These are phyloP conservation scores for Hippocampus abdominalis DNA, from an alignment of 2,113 vertebrate genomes.

Conservation along the genomic window DNA sequence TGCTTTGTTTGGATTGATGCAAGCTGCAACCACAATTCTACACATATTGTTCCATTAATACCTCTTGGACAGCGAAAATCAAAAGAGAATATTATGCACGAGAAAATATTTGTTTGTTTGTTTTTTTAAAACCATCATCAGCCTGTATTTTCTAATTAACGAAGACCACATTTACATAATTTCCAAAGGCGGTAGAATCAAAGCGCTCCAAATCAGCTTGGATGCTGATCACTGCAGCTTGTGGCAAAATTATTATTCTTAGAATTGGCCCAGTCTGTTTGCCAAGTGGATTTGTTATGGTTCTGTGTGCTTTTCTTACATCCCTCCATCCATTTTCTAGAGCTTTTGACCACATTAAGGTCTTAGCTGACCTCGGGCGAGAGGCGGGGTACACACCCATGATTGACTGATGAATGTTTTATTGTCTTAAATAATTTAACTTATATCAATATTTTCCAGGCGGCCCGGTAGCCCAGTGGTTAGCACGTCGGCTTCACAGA, in stretches of 20 bases:
- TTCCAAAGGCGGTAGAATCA: background rate
- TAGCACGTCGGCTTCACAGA: no score
- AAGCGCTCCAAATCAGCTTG: slow-evolving; percentile 1
- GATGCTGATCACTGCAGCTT: slow-evolving; percentile 5
- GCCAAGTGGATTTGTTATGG: background rate
- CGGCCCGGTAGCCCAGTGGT: no score
- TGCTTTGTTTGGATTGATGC: no score
- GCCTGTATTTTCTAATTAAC: background rate
- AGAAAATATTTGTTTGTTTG: background rate
- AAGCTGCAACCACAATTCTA: no score
- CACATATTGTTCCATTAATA: no score
- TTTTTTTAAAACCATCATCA: background rate
- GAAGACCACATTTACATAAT: background rate
- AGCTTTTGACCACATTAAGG: background rate
- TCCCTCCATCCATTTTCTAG: background rate
- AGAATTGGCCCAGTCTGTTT: slow-evolving; percentile 2
- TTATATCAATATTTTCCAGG: no score
- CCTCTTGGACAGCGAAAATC: background rate
- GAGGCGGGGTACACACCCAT: background rate
- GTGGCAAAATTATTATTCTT: slow-evolving; percentile 2
- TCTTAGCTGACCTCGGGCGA: background rate
- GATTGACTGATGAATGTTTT: no score
- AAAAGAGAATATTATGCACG: background rate
- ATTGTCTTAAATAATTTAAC: no score
- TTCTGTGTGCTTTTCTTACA: slow-evolving; percentile 3